These are phyloP conservation scores for Zoanthus sansibaricus DNA, from an alignment of 92 coral and sea anemone species.

Conservation along the genomic window DNA sequence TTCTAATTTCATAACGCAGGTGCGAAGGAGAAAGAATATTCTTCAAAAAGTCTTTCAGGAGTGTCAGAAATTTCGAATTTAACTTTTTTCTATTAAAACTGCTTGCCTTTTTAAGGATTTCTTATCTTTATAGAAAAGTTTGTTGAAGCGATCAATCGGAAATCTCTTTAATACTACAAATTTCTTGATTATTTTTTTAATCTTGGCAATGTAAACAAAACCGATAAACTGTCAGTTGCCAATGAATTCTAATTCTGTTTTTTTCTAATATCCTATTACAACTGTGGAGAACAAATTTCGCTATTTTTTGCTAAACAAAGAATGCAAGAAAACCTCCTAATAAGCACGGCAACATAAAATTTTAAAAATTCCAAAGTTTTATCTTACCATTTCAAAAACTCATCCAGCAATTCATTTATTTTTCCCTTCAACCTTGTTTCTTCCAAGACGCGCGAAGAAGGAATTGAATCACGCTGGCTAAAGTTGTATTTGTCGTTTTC, in stretches of 20 bases:
- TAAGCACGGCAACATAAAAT: neutral
- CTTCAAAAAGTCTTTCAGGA: neutral
- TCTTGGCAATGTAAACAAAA: slow-evolving; percentile 23
- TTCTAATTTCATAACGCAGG: no score
- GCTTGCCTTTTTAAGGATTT: neutral
- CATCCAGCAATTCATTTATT: slow-evolving; percentile 88
- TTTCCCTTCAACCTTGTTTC: slow-evolving; percentile 81
- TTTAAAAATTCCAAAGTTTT: neutral
- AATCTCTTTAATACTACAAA: slow-evolving; percentile 1
- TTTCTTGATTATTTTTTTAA: slow-evolving; percentile 6
- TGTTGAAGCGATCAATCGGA: slow-evolving; percentile 9
- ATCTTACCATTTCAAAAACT: slow-evolving; percentile 90
- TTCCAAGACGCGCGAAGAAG: slow-evolving; percentile 76
- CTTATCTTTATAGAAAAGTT: neutral
- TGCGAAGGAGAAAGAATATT: neutral
- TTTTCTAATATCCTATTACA: neutral
- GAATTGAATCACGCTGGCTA: slow-evolving; percentile 60
- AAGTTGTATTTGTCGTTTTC: slow-evolving; percentile 53
- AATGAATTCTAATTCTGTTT: neutral
- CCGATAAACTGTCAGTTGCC: neutral
- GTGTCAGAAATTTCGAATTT: neutral
- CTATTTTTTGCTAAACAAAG: neutral
- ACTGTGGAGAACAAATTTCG: neutral
- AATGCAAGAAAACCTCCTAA: neutral
- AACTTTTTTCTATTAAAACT: neutral